Conservation (phyloP, 92 coral and sea anemone genomes). For the Porites rus region DNA sequence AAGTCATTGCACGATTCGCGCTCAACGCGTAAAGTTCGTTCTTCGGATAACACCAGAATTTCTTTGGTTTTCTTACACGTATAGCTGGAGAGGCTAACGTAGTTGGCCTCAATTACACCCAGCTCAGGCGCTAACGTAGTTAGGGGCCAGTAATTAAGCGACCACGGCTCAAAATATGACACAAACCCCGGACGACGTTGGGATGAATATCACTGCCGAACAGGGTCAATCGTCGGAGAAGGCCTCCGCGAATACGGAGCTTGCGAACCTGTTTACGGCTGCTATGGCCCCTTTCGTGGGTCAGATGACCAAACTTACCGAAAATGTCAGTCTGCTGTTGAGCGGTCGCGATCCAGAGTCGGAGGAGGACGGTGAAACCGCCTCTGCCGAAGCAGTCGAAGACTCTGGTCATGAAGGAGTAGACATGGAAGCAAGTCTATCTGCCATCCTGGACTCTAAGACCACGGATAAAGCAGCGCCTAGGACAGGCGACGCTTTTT, state of each 20-base stretch:
- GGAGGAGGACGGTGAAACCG: too few species aligned
- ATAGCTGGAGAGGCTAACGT: slow-evolving; percentile 5
- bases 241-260: neutral
- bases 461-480: neutral
- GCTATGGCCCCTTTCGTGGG: too few species aligned
- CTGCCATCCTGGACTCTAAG: slow-evolving; percentile 3
- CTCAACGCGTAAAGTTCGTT: too few species aligned
- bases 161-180: neutral
- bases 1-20: too few species aligned
- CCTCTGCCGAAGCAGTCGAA: too few species aligned
- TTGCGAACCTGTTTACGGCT: neutral
- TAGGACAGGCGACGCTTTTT: too few species aligned
- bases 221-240: neutral
- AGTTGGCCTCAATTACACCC: neutral
- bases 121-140: neutral
- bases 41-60: too few species aligned
- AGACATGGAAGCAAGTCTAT: slow-evolving; percentile 6
- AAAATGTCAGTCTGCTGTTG: too few species aligned
- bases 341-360: too few species aligned
- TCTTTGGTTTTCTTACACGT: neutral
- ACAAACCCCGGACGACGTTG: too few species aligned
- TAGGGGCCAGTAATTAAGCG: neutral
- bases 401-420: neutral
- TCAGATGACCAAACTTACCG: too few species aligned
- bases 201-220: too few species aligned